Evolutionary conservation across 2,113 vertebrate genomes (phyloP).

Genomic region (Brachypteracias leptosomus): DNA sequence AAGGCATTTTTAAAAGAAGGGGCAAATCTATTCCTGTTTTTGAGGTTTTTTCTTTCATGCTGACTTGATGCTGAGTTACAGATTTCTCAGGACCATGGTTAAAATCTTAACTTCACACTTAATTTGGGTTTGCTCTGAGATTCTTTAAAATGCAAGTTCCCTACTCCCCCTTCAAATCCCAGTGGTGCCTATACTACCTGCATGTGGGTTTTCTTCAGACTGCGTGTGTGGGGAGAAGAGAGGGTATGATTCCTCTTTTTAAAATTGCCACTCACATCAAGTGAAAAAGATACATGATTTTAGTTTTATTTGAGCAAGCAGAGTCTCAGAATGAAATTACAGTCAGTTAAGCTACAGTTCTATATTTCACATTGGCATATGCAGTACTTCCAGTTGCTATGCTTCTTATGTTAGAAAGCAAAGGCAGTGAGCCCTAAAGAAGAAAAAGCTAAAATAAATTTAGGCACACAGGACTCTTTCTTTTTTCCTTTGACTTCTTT

Average conservation of each 20-base stretch:
- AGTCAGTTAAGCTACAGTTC: neutral
- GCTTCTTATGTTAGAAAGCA: neutral
- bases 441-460: neutral
- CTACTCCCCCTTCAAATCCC: neutral
- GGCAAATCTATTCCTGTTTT: neutral
- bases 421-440: neutral
- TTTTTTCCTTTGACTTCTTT: neutral
- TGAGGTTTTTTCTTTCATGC: neutral
- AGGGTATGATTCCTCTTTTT: neutral
- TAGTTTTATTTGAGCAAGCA: neutral
- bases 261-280: neutral
- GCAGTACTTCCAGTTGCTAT: neutral
- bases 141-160: neutral
- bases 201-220: neutral
- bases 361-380: neutral
- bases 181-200: neutral
- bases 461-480: neutral
- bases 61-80: neutral
- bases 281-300: neutral
- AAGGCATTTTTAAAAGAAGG: neutral
- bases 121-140: neutral
- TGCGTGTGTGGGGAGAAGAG: accelerated
- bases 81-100: neutral
- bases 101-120: neutral
- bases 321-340: neutral